A percentile compares a stretch with the other conserved stretches of the same genome.
Conservation (phyloP, 2,888 invertebrate genomes). For the Campaea margaritaria region DNA sequence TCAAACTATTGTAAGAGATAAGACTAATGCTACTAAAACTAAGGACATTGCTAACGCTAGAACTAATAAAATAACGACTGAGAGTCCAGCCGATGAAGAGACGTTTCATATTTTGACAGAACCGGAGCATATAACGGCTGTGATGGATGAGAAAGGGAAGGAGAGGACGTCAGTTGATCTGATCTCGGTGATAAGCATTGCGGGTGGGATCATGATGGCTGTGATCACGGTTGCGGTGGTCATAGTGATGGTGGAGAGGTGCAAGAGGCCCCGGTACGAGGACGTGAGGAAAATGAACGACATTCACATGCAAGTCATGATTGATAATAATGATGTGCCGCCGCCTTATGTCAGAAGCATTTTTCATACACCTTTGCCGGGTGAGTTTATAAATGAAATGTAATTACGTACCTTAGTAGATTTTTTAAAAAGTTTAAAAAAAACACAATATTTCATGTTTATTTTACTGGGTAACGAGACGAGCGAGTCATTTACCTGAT, state of each 20-base stretch:
- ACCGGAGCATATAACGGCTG: constrained; percentile 83
- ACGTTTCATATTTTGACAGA: constrained; percentile 84
- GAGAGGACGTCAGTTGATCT: constrained; percentile 74
- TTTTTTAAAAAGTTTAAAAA: too few species aligned
- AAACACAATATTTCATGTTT: too few species aligned
- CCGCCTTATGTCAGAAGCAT: constrained; percentile 84
- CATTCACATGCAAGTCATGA: constrained; percentile 78
- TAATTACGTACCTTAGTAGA: too few species aligned
- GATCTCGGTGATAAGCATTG: constrained; percentile 81
- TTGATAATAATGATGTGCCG: constrained; percentile 73
- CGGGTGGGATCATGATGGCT: constrained; percentile 81
- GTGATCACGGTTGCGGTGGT: constrained; percentile 80
- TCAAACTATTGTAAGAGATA: constrained; percentile 37
- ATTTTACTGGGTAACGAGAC: too few species aligned
- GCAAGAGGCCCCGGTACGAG: constrained; percentile 72
- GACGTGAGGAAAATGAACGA: constrained; percentile 76
- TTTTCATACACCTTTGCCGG: constrained; percentile 85
- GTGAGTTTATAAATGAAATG: constrained; percentile 67
- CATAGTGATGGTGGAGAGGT: constrained; percentile 79
- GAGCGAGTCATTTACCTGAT: too few species aligned
- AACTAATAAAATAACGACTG: constrained; percentile 63
- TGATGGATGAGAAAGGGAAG: constrained; percentile 76
- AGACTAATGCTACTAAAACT: constrained; percentile 49
- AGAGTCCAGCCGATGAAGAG: constrained; percentile 71
- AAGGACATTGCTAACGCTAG: constrained; percentile 42